Evolutionary conservation across 1,140 invertebrate species (phyloP).

Genomic region (Pseudomyrmex pallidus): DNA sequence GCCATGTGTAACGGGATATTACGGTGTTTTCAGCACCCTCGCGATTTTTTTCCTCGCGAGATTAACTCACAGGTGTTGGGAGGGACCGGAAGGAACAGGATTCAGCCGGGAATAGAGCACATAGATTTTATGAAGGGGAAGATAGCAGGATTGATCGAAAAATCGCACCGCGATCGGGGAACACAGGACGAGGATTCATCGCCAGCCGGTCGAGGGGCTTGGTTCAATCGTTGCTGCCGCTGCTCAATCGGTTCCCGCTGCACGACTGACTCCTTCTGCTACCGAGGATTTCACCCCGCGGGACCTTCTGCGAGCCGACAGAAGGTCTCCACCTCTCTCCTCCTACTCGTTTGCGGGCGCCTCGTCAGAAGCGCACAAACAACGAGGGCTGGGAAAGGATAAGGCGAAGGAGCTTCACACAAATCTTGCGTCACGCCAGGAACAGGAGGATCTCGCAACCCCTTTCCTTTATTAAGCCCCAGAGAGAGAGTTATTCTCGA

Average conservation of each 20-base stretch:
- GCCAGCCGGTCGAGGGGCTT: constrained; percentile 26
- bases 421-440: constrained; percentile 63
- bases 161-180: constrained; percentile 41
- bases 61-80: constrained; percentile 47
- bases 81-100: constrained; percentile 48
- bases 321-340: constrained; percentile 57
- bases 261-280: constrained; percentile 77
- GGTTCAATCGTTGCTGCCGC: constrained; percentile 44
- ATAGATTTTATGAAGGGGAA: constrained; percentile 48
- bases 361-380: constrained; percentile 19
- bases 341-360: neutral
- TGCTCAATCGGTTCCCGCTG: constrained; percentile 68
- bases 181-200: constrained; percentile 30
- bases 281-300: constrained; percentile 58
- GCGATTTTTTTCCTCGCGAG: constrained; percentile 38
- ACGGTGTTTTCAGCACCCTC: constrained; percentile 5
- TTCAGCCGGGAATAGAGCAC: constrained; percentile 38
- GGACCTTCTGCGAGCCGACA: constrained; percentile 64
- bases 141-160: constrained; percentile 71
- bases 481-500: constrained; percentile 65
- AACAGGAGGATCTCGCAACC: constrained; percentile 58
- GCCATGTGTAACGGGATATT: neutral
- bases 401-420: constrained; percentile 46
- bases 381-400: constrained; percentile 11
- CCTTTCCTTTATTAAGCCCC: constrained; percentile 63